A percentile compares a stretch with the other conserved stretches of the same genome.
Conservation (phyloP, 2,113 vertebrate species). For the Poecilia latipinna region DNA sequence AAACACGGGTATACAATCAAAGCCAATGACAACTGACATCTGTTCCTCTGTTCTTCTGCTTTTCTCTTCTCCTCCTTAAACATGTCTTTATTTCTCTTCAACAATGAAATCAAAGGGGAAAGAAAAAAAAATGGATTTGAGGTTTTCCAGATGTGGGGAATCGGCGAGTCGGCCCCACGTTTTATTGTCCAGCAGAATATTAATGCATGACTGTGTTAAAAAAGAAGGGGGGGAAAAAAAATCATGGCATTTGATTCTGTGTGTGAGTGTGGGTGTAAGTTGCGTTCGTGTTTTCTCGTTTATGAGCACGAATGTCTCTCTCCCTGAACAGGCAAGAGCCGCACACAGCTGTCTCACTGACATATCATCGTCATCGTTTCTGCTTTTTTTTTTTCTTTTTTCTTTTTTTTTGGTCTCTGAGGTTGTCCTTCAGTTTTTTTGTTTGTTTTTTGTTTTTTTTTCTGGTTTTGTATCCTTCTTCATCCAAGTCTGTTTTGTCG, state of each 20-base stretch:
- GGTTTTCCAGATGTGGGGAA: conserved; percentile 77
- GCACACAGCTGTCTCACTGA: conserved; percentile 54
- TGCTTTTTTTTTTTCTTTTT: background rate
- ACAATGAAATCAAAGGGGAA: conserved; percentile 64
- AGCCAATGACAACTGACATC: conserved; percentile 69
- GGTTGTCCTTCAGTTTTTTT: conserved; percentile 27
- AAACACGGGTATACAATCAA: conserved; percentile 73
- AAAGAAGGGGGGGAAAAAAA: conserved; percentile 36
- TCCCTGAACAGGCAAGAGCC: conserved; percentile 73
- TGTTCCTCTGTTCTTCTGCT: conserved; percentile 23
- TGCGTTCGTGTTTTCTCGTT: conserved; percentile 48
- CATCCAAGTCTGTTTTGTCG: conserved; percentile 16
- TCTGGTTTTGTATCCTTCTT: conserved; percentile 21
- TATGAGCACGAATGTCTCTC: conserved; percentile 69
- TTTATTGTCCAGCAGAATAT: conserved; percentile 70
- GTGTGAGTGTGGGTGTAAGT: conserved; percentile 6
- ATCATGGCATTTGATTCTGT: conserved; percentile 29
- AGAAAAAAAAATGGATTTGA: conserved; percentile 69
- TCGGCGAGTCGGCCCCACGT: conserved; percentile 53
- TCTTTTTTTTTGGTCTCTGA: conserved; percentile 37
- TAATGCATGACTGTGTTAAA: conserved; percentile 53
- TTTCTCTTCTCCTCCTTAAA: conserved; percentile 57
- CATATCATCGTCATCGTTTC: conserved; percentile 33
- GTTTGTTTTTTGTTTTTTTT: conserved; percentile 36
- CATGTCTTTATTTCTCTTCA: conserved; percentile 71